A percentile compares a stretch with the other conserved stretches of the same genome.
Conservation (phyloP, 1,140 invertebrate species). For the Procambarus clarkii region DNA sequence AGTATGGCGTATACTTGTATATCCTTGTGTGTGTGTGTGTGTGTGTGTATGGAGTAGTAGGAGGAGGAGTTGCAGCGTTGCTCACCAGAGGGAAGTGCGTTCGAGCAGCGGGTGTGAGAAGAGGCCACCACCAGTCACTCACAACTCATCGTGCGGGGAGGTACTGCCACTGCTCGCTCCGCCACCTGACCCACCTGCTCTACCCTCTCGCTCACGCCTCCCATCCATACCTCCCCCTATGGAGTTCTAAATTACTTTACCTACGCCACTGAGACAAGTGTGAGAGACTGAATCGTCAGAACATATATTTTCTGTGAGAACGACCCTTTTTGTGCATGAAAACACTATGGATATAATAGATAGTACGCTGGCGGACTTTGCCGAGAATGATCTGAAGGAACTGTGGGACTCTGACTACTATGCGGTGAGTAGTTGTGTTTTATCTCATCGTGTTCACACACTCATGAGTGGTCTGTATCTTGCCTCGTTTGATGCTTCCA, state of each 20-base stretch:
- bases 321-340: neutral
- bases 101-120: too few species aligned
- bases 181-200: neutral
- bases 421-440: conserved; percentile 54
- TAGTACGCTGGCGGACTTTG: conserved; percentile 63
- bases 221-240: neutral
- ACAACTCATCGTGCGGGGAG: neutral
- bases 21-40: too few species aligned
- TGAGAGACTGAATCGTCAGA: neutral
- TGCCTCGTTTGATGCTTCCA: too few species aligned
- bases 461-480: too few species aligned
- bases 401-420: conserved; percentile 70
- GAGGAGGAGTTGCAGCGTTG: too few species aligned
- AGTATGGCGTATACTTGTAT: too few species aligned
- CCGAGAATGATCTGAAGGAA: conserved; percentile 71
- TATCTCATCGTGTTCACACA: too few species aligned
- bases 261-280: neutral
- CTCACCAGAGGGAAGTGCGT: too few species aligned
- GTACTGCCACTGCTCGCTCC: neutral
- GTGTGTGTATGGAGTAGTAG: too few species aligned
- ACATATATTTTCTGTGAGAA: neutral
- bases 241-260: neutral
- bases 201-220: neutral
- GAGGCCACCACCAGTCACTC: neutral
- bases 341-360: conserved; percentile 75